These are phyloP conservation scores for Nothocercus nigrocapillus DNA, from an alignment of 2,113 vertebrate genomes.

Conservation along the genomic window DNA sequence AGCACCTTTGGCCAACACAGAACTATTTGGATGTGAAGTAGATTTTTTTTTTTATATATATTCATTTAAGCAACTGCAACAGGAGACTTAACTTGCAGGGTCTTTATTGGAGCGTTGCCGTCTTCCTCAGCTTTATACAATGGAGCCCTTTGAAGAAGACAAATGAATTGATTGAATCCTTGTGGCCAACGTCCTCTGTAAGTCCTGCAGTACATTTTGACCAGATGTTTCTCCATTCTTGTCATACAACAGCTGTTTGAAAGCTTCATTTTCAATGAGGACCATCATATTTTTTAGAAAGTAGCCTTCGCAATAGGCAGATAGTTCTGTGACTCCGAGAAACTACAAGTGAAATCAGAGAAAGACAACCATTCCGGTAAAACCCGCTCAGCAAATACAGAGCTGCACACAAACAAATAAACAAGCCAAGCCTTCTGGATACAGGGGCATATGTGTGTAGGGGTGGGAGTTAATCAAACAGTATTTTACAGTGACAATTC, in stretches of 20 bases:
- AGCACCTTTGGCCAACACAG: conserved; percentile 61
- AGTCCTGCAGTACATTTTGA: conserved; percentile 89
- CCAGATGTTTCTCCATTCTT: conserved; percentile 85
- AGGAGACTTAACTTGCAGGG: conserved; percentile 49
- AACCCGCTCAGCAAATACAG: background rate
- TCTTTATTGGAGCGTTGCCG: background rate
- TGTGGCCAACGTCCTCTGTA: conserved; percentile 92
- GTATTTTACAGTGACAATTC: background rate
- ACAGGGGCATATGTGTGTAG: fast-evolving
- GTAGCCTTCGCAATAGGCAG: conserved; percentile 94
- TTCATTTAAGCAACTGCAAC: conserved; percentile 43
- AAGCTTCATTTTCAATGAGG: conserved; percentile 95
- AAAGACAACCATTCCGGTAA: conserved; percentile 12
- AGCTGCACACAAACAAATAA: background rate
- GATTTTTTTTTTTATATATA: conserved; percentile 28
- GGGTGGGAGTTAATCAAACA: background rate
- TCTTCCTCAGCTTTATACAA: conserved; percentile 84
- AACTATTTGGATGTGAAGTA: conserved; percentile 15
- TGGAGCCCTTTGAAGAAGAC: conserved; percentile 96
- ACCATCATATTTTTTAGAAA: conserved; percentile 99
- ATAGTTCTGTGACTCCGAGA: conserved; percentile 90
- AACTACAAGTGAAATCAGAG: conserved; percentile 81
- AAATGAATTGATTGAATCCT: conserved; percentile 98
- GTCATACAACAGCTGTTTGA: conserved; percentile 96
- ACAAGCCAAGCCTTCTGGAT: background rate